Percentiles rank a stretch among this genome's conserved stretches.
phyloP scores from a whole-genome alignment of 2,797 vertebrate species.

The Champsocephalus gunnari region DNA sequence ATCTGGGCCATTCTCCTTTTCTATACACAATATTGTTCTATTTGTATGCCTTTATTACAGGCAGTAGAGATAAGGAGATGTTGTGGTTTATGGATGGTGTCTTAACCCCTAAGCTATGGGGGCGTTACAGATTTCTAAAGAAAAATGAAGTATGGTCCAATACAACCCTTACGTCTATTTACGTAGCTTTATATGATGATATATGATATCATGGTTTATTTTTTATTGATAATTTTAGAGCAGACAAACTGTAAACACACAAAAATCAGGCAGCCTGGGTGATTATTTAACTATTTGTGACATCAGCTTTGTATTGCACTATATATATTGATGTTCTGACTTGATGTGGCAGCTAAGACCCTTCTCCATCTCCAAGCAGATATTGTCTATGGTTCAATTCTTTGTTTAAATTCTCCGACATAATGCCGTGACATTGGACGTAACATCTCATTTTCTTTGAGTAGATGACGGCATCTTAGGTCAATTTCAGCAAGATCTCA shows the following conservation, averaged over 20 bases:
- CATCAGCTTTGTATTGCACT: too few species aligned
- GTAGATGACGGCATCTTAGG: constrained; percentile 70
- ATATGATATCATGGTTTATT: too few species aligned
- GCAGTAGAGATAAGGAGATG: neutral
- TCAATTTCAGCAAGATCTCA: constrained; percentile 60
- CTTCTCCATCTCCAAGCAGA: constrained; percentile 71
- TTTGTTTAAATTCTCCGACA: constrained; percentile 70
- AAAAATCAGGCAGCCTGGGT: too few species aligned
- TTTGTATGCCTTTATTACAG: too few species aligned
- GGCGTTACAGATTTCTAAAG: neutral
- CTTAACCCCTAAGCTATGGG: neutral
- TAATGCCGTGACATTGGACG: constrained; percentile 67
- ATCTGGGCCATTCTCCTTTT: too few species aligned
- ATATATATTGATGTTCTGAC: too few species aligned
- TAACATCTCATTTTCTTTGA: constrained; percentile 74
- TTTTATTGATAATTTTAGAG: too few species aligned
- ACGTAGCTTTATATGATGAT: too few species aligned
- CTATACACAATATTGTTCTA: too few species aligned
- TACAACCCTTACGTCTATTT: neutral
- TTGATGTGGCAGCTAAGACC: constrained; percentile 79
- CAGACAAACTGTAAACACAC: too few species aligned
- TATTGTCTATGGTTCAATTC: constrained; percentile 72
- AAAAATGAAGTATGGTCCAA: neutral
- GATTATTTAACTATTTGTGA: too few species aligned
- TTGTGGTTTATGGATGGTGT: neutral